Evolutionary conservation across 2,888 invertebrate genomes (phyloP), one percentile per base, ranked within the genome.

Genomic region (Andrena bucephala): DNA sequence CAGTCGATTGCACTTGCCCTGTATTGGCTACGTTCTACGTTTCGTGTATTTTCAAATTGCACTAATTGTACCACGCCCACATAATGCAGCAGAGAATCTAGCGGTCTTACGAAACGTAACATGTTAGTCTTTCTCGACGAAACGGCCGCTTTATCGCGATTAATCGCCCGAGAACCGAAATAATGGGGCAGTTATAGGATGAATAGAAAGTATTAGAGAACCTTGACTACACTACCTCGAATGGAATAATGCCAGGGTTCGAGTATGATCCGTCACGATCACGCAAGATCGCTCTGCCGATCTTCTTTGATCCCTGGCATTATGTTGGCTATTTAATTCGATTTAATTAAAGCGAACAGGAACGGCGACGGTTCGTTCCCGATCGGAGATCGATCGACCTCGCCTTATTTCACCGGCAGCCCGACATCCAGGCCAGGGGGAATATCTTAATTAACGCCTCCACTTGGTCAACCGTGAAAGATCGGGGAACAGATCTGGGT

Each of bases 381-480:
- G 73, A 85, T 79, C 79, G 73, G 66, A 80, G 72, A 83, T 82
- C 76, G 68, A 85, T 85, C 85, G 84, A 68, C 69, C 70, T 66
- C 70, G 76, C 60, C 75, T 82, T 75, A 81, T 81, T 85, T 77
- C 24, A 65, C 71, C 60, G 20, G 52, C 60, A 20, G 69, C 57
- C 66, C 81, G 81, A 73, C 73, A 78, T 83, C 67, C 67, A 33
- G 24, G 71, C 62, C 24, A 42, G 42, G 6, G 52, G 24, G 80
- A 79, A 78, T 84, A 82, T 87, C 81, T 85, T 77, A 78, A 83
- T 85, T 87, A 83, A 81, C 81, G 85, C 83, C 79, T 81, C 77
- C 77, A 78, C 83, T 80, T 82, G 82, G 84, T 86, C 84, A 86
- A 82, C 77, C 74, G 76, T 73, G 85, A 71, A 78, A 79, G 86